Evolutionary conservation across 2,888 invertebrate species (phyloP), one percentile per base, ranked within the genome.

Genomic region (Tyria jacobaeae): DNA sequence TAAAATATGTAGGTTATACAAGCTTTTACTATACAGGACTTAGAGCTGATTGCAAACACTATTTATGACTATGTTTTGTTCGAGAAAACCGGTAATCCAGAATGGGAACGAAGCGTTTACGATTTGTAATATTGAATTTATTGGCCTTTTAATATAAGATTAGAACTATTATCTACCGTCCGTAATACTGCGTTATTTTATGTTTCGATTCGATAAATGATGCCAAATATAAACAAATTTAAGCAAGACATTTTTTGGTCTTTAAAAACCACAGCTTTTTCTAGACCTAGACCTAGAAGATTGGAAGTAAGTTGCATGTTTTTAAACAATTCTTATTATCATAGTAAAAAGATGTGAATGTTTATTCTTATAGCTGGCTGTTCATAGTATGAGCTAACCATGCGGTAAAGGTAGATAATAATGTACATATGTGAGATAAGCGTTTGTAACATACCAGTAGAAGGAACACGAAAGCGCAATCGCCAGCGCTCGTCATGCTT

Each of bases 401-500:
- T 3, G 10, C 21, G 44, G 1, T 44, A 1, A 17, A 44, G 21
- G 12, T 10, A 21, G 21, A 44, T 21, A 21, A 44, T 21, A 21
- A 44, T 44, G 2, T 41, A 1, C 15, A 44, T 47, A 56, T 34
- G 47, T 44, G 54, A 54, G 37, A 41, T 56, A 56, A 47, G 47
- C 47, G 21, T 56, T 70, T 71, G 72, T 82, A 82, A 89, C 92
- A 73, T 88, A 94, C 93, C 92, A 91, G 79, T 77, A 90, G 74
- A 76, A 92, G 80, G 75, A 91, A 84, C 86, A 91, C 83, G 79
- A 92, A 87, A 88, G 90, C 90, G 88, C 89, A 87, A 85, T 85
- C 81, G 81, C 80, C 80, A 85, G 89, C 90, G 89, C 90, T 86
- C 94, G 94, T 94, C 94, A 94, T 94, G 94, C 90, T 93, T 91